A percentile compares a stretch with the other conserved stretches of the same genome.
These are phyloP conservation scores for Tipula confusa DNA, from an alignment of 2,888 invertebrate species.

Conservation along the genomic window DNA sequence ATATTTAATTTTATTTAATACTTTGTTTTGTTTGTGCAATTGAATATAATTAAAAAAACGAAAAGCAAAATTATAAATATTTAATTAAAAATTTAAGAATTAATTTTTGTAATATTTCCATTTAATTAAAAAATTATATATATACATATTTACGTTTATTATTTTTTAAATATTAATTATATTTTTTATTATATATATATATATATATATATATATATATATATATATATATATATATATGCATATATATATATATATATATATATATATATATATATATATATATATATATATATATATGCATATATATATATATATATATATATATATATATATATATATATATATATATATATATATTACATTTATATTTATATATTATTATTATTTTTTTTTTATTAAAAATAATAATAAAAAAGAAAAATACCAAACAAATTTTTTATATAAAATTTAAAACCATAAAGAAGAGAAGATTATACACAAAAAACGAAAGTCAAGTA, in stretches of 20 bases:
- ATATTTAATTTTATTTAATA: neutral
- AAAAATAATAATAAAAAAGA: constrained; percentile 13
- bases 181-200: constrained; percentile 20
- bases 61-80: neutral
- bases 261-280: too few relatives aligned
- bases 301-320: too few relatives aligned
- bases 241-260: too few relatives aligned
- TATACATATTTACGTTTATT: constrained; percentile 15
- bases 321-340: too few relatives aligned
- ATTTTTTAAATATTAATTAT: constrained; percentile 21
- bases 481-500: constrained; percentile 31
- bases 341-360: too few relatives aligned
- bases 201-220: too few relatives aligned
- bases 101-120: constrained; percentile 20
- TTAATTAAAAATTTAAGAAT: neutral
- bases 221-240: too few relatives aligned
- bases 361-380: too few relatives aligned
- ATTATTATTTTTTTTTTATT: constrained; percentile 30
- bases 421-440: constrained; percentile 21
- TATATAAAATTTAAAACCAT: constrained; percentile 27
- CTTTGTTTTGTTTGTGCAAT: neutral
- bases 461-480: neutral
- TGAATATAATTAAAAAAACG: neutral
- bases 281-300: too few relatives aligned
- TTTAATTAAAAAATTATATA: constrained; percentile 13